Evolutionary conservation across 2,113 vertebrate species (phyloP), one percentile per base, ranked within the genome.

Genomic region (Hipposideros armiger): DNA sequence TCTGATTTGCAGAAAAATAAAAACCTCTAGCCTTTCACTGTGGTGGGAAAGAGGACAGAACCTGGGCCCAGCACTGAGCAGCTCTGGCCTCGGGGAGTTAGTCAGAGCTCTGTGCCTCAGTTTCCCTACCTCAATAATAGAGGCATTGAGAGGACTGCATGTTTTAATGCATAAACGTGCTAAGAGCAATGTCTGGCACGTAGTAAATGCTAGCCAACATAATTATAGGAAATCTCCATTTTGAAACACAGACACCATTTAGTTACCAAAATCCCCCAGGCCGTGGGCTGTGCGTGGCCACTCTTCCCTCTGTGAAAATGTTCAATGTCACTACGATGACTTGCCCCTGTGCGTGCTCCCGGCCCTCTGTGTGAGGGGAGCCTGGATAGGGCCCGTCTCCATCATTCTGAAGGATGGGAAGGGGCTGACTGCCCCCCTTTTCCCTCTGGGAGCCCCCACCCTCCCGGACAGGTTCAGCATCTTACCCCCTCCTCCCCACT

Each of bases 321-420:
- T 9, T 9, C 66, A 4, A 2, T 0, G 2, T 56, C 28, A 9
- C 47, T 11, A 28, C 1, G 8, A 64, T 4, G 40, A 19, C 82
- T 47, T 17, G 22, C 40, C 54, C 11, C 20, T 8, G 11, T 8
- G 58, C 11, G 54, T 52, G 28, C 54, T 36, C 69, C 60, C 52
- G 19, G 17, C 19, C 28, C n/a, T 1, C 30, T 7, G 0, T 1
- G 5, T 26, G 60, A 69, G 19, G 24, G 16, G 54, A 94, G 60
- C 2, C 15, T 1, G 40, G 58, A 20, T 0, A 5, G 56, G 30
- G 26, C 2, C n/a, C 5, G 5, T 47, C 73, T 64, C 72, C 28
- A 1, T 19, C 58, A 20, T 36, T 58, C 82, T n/a, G 36, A 54
- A 28, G 17, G 64, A 69, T 36, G 30, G 8, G 4, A 42, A 62